Evolutionary conservation across 2,888 invertebrate species (phyloP), one percentile per base, ranked within the genome.

Genomic region (Nomada hirtipes): DNA sequence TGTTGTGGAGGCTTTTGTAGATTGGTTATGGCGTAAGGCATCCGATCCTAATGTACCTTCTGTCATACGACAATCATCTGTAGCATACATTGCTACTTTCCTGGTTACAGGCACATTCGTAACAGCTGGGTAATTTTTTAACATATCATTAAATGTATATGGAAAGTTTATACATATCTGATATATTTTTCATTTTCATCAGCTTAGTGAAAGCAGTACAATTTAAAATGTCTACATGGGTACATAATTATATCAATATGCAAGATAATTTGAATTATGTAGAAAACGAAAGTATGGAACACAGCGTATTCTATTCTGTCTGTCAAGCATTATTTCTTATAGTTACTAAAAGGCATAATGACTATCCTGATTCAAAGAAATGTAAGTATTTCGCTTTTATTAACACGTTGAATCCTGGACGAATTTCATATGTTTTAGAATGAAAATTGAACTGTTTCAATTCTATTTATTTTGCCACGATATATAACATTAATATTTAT

Each of bases 281-380:
- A 0, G 94, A 95, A 88, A 94, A 95, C 18, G 96, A 97, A 86
- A 91, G 96, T 0, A 96, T 96, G 89, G 95, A 96, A 0, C 98
- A 99, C 92, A 95, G 96, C 4, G 97, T 98, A 0, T 99, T 99
- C 94, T 98, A 98, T 92, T 96, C 97, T 1, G 96, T 98, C 4
- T 98, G 98, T 89, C 99, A 99, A 93, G 96, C 98, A 0, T 95
- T 99, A 61, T 99, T 99, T 94, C 98, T 99, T 94, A 95, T 98
- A 20, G 96, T 99, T 80, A 97, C 98, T 0, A 99, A 98, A 93
- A 96, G 98, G 80, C 97, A 98, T 92, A 96, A 96, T 88, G 97
- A 98, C 91, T 95, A 99, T 88, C 96, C 98, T 60, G 95, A 95
- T 76, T 96, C 95, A 88, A 96, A 96, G 92, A 97, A 97, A 94